Conservation (phyloP, 2,113 vertebrate genomes). For the Candoia aspera region DNA sequence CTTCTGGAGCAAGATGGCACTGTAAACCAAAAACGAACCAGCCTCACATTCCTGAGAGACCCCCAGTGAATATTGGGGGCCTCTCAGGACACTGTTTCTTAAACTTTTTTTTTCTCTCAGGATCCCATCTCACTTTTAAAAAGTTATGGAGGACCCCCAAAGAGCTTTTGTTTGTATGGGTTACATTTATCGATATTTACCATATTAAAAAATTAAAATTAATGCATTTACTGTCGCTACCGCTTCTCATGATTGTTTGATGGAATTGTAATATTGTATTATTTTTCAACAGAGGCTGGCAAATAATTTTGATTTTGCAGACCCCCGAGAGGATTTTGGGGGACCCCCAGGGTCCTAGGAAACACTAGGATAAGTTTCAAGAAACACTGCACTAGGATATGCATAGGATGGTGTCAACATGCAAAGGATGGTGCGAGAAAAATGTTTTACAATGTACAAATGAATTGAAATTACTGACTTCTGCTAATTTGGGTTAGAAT, state of each 20-base stretch:
- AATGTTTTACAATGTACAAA: neutral
- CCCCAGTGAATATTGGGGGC: neutral
- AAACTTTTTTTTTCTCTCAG: neutral
- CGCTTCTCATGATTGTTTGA: neutral
- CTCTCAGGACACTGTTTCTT: neutral
- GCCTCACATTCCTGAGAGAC: neutral
- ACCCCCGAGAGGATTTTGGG: neutral
- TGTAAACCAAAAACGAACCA: neutral
- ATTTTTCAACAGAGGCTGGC: neutral
- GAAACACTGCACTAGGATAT: neutral
- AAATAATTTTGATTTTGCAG: neutral
- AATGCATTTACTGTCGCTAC: neutral
- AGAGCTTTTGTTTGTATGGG: neutral
- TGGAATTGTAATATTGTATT: neutral
- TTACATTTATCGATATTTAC: neutral
- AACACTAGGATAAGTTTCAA: neutral
- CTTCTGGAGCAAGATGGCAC: neutral
- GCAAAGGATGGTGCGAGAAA: neutral
- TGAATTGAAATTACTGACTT: neutral
- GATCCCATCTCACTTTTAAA: neutral
- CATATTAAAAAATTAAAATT: neutral
- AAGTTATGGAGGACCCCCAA: neutral
- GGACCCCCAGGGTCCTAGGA: too few species aligned
- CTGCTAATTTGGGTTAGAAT: neutral
- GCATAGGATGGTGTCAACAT: neutral